phyloP scores from a whole-genome alignment of 2,113 vertebrate species.

The Nibea coibor region DNA sequence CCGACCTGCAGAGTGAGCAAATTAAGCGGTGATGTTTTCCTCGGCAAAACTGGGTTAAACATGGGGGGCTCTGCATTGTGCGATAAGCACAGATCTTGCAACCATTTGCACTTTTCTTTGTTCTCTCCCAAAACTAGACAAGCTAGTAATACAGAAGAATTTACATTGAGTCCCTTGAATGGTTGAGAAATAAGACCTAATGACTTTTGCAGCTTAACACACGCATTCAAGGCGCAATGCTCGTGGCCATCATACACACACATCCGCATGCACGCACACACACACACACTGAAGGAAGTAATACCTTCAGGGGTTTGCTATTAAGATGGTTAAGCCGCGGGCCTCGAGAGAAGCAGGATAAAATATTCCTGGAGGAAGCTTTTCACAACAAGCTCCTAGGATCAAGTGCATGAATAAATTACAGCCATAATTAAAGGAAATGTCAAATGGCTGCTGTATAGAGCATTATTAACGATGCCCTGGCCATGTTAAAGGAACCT shows the following conservation, averaged over 20 bases:
- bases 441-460: slow-evolving; percentile 83
- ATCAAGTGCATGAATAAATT: slow-evolving; percentile 87
- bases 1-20: slow-evolving; percentile 76
- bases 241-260: slow-evolving; percentile 22
- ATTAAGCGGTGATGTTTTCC: slow-evolving; percentile 71
- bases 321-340: slow-evolving; percentile 82
- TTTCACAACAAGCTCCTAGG: slow-evolving; percentile 83
- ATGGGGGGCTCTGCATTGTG: slow-evolving; percentile 71
- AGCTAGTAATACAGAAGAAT: slow-evolving; percentile 57
- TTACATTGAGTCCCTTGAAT: slow-evolving; percentile 61
- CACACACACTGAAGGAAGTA: slow-evolving; percentile 59
- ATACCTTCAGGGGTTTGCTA: slow-evolving; percentile 78
- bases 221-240: slow-evolving; percentile 53
- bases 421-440: slow-evolving; percentile 86
- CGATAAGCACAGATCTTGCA: slow-evolving; percentile 77
- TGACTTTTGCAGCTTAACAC: slow-evolving; percentile 78
- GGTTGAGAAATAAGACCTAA: slow-evolving; percentile 73
- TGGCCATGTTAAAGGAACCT: slow-evolving; percentile 72
- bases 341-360: slow-evolving; percentile 73
- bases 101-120: slow-evolving; percentile 79
- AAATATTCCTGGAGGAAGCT: slow-evolving; percentile 82
- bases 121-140: slow-evolving; percentile 66
- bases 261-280: slow-evolving; percentile 21
- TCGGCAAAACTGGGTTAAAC: slow-evolving; percentile 79
- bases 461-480: slow-evolving; percentile 80